These are phyloP conservation scores for Cherax quadricarinatus DNA, from an alignment of 1,140 invertebrate species.

Conservation along the genomic window DNA sequence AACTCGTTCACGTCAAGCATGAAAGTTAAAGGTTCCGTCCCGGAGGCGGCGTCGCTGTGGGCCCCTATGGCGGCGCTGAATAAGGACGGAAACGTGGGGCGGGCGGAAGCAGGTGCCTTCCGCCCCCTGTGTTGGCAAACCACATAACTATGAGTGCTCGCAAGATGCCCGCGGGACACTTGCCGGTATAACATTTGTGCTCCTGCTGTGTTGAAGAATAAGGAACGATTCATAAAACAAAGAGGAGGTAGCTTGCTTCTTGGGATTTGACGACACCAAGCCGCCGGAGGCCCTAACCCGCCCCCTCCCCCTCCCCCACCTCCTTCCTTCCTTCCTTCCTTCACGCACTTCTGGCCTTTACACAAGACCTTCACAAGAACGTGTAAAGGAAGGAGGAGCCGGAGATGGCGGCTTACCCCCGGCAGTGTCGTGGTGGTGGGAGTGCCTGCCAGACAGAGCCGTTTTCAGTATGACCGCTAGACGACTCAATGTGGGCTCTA, in stretches of 20 bases:
- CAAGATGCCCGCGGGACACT: conserved; percentile 65
- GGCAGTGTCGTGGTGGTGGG: neutral
- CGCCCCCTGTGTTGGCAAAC: conserved; percentile 44
- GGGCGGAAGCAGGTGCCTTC: conserved; percentile 4
- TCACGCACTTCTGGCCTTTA: conserved; percentile 11
- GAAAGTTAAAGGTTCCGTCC: conserved; percentile 48
- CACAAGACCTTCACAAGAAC: conserved; percentile 9
- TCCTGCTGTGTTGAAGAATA: conserved; percentile 67
- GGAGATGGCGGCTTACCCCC: neutral
- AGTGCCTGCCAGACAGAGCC: conserved; percentile 11
- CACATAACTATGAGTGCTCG: conserved; percentile 67
- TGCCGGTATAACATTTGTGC: conserved; percentile 67
- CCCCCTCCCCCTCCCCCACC: conserved; percentile 24
- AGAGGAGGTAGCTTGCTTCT: conserved; percentile 63
- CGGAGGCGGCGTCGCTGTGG: neutral
- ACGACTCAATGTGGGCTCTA: conserved; percentile 62
- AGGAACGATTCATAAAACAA: conserved; percentile 70
- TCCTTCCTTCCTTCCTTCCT: neutral
- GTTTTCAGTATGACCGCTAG: conserved; percentile 63
- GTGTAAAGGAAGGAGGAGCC: too few relatives aligned
- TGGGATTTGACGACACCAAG: conserved; percentile 63
- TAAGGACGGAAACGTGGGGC: conserved; percentile 1
- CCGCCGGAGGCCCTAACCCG: neutral
- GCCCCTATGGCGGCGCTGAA: neutral
- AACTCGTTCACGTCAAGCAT: conserved; percentile 68